Percentiles rank a stretch among this genome's conserved stretches.
Conservation (phyloP, 1,140 invertebrate genomes). For the Lordiphosa clarofinis region DNA sequence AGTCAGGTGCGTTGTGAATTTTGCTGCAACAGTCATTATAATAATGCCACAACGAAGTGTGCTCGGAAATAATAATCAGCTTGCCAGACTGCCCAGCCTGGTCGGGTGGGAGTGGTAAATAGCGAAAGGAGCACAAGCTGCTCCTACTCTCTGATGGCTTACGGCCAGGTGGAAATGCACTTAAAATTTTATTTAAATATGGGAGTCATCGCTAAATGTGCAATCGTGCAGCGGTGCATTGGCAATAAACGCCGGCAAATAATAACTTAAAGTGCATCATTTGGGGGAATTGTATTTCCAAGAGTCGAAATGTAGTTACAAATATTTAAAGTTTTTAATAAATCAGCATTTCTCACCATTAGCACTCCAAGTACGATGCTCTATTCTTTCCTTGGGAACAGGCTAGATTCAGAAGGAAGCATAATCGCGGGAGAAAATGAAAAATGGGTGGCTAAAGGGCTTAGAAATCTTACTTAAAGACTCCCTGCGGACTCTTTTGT, state of each 20-base stretch:
- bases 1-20: conserved; percentile 78
- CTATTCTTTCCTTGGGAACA: too few relatives aligned
- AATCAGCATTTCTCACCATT: too few relatives aligned
- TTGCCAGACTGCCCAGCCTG: conserved; percentile 3
- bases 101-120: background rate
- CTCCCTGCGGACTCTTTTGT: too few relatives aligned
- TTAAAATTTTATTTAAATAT: conserved; percentile 77
- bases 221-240: conserved; percentile 66
- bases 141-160: conserved; percentile 30
- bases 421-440: too few relatives aligned
- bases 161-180: conserved; percentile 38
- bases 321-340: too few relatives aligned
- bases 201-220: conserved; percentile 59
- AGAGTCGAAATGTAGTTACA: too few relatives aligned
- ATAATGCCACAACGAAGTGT: conserved; percentile 79
- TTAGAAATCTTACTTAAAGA: too few relatives aligned
- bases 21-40: conserved; percentile 79
- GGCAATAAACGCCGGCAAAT: conserved; percentile 66
- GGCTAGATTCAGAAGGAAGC: too few relatives aligned
- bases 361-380: too few relatives aligned
- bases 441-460: too few relatives aligned
- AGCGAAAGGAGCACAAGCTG: conserved; percentile 12
- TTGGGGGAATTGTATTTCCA: conserved; percentile 40
- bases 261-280: conserved; percentile 74
- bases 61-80: conserved; percentile 76